These are phyloP conservation scores for Megaustenia siamemsis DNA, from an alignment of 2,888 invertebrate species.

Conservation along the genomic window DNA sequence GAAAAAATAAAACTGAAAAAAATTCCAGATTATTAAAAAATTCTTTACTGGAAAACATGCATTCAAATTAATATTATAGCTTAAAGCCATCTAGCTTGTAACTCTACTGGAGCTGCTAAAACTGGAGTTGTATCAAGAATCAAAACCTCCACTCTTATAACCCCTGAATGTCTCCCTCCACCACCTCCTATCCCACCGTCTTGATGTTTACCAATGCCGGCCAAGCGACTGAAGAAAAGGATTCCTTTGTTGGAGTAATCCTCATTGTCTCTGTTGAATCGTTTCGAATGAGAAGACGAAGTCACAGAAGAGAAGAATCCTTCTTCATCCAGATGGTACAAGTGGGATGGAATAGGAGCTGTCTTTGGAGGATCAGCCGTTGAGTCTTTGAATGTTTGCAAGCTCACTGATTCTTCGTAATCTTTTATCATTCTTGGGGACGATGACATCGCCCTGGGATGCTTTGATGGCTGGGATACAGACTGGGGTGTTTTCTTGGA, in stretches of 20 bases:
- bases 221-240: conserved; percentile 43
- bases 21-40: too few relatives aligned
- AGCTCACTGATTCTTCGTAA: not conserved
- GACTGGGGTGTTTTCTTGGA: not conserved
- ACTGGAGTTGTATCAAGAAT: conserved; percentile 36
- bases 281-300: not conserved
- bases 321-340: conserved; percentile 51
- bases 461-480: not conserved
- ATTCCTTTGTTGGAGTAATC: conserved; percentile 43
- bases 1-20: too few relatives aligned
- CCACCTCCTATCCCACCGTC: not conserved
- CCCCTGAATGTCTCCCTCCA: not conserved
- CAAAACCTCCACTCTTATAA: conserved; percentile 48
- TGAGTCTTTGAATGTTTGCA: conserved; percentile 8
- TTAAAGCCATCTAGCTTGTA: too few relatives aligned
- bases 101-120: not conserved
- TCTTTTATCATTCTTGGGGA: conserved; percentile 18
- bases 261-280: not conserved
- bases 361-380: not conserved
- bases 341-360: conserved; percentile 36
- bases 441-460: not conserved
- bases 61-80: too few relatives aligned
- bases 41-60: too few relatives aligned
- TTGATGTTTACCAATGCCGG: conserved; percentile 35
- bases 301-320: conserved; percentile 42